Evolutionary conservation across 2,888 invertebrate species (phyloP), one percentile per base, ranked within the genome.

Genomic region (Brachylomia viminalis): DNA sequence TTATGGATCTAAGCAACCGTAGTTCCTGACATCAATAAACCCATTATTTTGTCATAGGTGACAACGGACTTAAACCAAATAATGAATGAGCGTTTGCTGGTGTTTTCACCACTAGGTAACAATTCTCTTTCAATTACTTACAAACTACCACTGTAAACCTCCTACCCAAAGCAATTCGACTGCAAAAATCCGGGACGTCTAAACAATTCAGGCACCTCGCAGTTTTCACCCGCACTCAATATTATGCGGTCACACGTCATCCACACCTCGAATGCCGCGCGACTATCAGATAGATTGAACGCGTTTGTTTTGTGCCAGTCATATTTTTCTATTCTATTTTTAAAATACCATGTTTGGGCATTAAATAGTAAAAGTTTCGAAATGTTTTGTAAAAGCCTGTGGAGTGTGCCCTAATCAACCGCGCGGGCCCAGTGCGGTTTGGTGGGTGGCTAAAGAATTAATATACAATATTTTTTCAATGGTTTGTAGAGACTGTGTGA

Each of bases 261-360:
- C 49, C 72, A 67, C 75, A 80, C 80, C 61, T 80, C 65, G 74
- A 52, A 20, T 20, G 11, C 38, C 74, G 11, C 45, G 7, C 38
- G 70, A 52, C 23, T 68, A 83, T 75, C 68, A 66, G 47, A 72
- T 83, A 75, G 61, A 83, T 83, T 83, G 72, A n/a, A 66, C 58
- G 42, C 30, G 58, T 75, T 80, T 69, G 42, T 83, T 72, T 79
- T 30, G 6, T 58, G 52, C 27, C 45, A 58, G 47, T 59, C 47
- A 70, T 33, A 33, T 23, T 33, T 59, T 33, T 20, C 20, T 20
- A 30, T 59, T 20, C 30, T 20, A 30, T 59, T 59, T 59, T 10
- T 3, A 4, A 10, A 54, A 58, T n/a, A n/a, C n/a, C n/a, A 8
- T 30, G 17, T 17, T 27, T 30, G 17, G 30, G 3, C 3, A 10